Conservation (phyloP, 35 echinoderm and acorn worm species). For the Lytechinus pictus region DNA sequence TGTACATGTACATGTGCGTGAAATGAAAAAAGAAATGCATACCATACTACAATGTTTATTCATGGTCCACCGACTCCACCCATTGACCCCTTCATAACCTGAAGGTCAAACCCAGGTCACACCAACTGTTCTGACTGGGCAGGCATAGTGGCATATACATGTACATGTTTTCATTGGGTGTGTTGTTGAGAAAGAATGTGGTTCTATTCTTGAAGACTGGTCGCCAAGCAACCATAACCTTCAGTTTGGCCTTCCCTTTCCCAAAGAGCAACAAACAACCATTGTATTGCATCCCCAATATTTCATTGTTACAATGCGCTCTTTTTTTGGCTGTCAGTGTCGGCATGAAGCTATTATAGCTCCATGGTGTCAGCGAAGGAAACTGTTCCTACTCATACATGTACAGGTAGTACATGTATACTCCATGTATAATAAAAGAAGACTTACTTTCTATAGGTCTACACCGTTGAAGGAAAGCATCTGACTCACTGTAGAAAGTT, state of each 20-base stretch:
- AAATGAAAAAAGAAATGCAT: background rate
- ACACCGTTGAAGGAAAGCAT: too few relatives aligned
- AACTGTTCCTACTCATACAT: too few relatives aligned
- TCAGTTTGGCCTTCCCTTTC: background rate
- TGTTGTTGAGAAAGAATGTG: background rate
- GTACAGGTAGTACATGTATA: too few relatives aligned
- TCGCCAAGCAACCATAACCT: background rate
- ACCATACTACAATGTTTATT: background rate
- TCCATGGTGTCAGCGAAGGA: too few relatives aligned
- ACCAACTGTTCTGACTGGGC: background rate
- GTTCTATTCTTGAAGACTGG: background rate
- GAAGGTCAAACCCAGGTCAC: background rate
- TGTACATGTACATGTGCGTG: background rate
- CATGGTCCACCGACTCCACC: background rate
- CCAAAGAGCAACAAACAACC: background rate
- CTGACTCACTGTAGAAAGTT: too few relatives aligned
- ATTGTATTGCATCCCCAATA: background rate
- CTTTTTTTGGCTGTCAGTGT: background rate
- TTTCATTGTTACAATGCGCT: background rate
- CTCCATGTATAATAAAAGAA: too few relatives aligned
- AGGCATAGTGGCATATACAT: background rate
- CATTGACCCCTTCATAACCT: background rate
- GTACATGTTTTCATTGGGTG: background rate
- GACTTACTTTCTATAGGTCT: too few relatives aligned
- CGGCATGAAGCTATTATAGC: too few relatives aligned